Base-by-base conservation (phyloP, 2,797 vertebrate species). In the Dermochelys coriacea region DNA sequence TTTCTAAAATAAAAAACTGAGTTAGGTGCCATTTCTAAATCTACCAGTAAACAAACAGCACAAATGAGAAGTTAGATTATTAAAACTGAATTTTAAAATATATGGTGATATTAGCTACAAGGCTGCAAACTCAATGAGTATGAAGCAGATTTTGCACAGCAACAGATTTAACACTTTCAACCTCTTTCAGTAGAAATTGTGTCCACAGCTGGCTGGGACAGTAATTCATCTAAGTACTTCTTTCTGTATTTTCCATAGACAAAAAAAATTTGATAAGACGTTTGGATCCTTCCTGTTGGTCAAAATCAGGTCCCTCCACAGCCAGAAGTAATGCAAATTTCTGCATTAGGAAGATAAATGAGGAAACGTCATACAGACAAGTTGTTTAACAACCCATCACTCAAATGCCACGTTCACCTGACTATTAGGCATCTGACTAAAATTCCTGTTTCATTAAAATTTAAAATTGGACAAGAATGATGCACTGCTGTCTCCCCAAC, bases 391-490 rank as follows among this genome's bases (percentile, higher is more conserved):
- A 89, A 89, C 12, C 54, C 84, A 79, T 59, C 87, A 90, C 5
- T 87, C 64, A 88, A 93, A 49, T 41, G 51, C 41, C 91, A 92
- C 57, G 91, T 15, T 87, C 41, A 84, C 29, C 68, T 61, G 29
- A 81, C 11, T 80, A 87, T 78, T 75, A 87, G 84, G 27, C 34
- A n/a, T 74, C 5, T 15, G 49, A 55, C 71, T 96, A 47, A 45
- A 50, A 89, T 85, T 89, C 87, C 85, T 87, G 29, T 95, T 94
- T 79, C 94, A 93, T 91, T 71, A 12, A 89, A 95, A 89, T 8
- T 77, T 85, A 77, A 68, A 87, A 85, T 45, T 11, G 49, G 78
- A 85, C 12, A 88, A 50, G 29, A 59, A 85, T n/a, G 80, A 86
- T 57, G 74, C 47, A 45, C 47, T 86, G 41, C 50, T 49, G 1